Base-by-base conservation (phyloP, 2,113 vertebrate genomes). In the Oplegnathus fasciatus region DNA sequence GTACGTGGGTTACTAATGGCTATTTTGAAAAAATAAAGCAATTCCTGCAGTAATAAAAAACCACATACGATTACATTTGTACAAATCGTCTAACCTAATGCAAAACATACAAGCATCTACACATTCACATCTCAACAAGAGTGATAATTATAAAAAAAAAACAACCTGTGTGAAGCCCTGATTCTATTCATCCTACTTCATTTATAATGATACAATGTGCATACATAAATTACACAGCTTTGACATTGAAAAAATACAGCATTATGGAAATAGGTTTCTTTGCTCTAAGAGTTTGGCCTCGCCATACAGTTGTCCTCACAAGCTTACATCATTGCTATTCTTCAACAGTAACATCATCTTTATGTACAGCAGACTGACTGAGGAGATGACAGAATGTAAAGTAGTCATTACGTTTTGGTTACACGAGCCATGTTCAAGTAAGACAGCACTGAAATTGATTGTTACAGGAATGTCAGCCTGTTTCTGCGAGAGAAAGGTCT, bases 201-300 rank as follows among this genome's bases (percentile, higher is more conserved):
- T 78, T 75, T 85, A 64, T 54, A 83, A 86, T 80, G 55, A 78
- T 75, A 85, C 80, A 86, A 77, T 90, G 75, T 84, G 58, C 68
- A 82, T 65, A 85, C 50, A 83, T 46, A 85, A 34, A 88, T 83
- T 87, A 86, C 71, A 83, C 68, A 57, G 44, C 82, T 85, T 65
- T 62, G 32, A 89, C 54, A 72, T 37, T 90, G 75, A 84, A 87
- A 93, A 92, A 93, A 90, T 89, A 91, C 70, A 82, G 80, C 42
- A 34, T 52, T 80, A 88, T 69, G 75, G 80, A 93, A 89, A 92
- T 83, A 86, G 3, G 65, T 81, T 60, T 82, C 30, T 86, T 78
- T 78, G 42, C 26, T 84, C 40, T 73, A 66, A 64, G 28, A 73
- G 57, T 78, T 24, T 65, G 34, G 57, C 48, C 28, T 80, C 13